Evolutionary conservation across 2,888 invertebrate species (phyloP).

Genomic region (Drosophila robusta): DNA sequence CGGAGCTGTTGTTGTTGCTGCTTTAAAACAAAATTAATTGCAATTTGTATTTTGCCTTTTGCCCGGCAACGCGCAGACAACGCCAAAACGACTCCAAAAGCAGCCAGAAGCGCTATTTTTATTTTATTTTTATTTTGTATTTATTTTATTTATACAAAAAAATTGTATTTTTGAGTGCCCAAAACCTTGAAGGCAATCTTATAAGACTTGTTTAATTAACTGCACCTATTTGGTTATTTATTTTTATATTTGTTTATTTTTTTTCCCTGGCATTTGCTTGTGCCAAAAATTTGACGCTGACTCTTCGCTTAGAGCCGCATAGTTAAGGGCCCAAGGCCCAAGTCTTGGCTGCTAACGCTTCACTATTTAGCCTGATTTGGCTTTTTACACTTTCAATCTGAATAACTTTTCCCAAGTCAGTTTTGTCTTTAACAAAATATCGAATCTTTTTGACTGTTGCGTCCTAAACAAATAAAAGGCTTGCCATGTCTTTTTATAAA

Average conservation of each 20-base stretch:
- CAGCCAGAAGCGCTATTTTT: slow-evolving; percentile 2
- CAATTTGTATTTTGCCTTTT: slow-evolving; percentile 58
- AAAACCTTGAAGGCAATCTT: slow-evolving; percentile 47
- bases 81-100: slow-evolving; percentile 8
- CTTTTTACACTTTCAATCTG: no score
- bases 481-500: no score
- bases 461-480: no score
- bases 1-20: slow-evolving; percentile 32
- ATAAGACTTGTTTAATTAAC: slow-evolving; percentile 55
- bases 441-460: no score
- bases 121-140: background rate
- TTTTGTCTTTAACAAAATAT: no score
- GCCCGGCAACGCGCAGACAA: slow-evolving; percentile 4
- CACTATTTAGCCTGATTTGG: slow-evolving; percentile 2
- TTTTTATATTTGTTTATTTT: slow-evolving; percentile 12
- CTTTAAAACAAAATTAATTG: slow-evolving; percentile 71
- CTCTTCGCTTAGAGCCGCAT: slow-evolving; percentile 9
- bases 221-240: slow-evolving; percentile 49
- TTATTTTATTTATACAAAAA: slow-evolving; percentile 17
- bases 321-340: slow-evolving; percentile 18
- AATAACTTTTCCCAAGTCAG: no score
- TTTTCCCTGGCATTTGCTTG: slow-evolving; percentile 39
- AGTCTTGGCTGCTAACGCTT: slow-evolving; percentile 11
- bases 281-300: background rate
- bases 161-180: slow-evolving; percentile 25